Base-by-base conservation (phyloP, 2,888 invertebrate species). In the Opisthograptis luteolata region DNA sequence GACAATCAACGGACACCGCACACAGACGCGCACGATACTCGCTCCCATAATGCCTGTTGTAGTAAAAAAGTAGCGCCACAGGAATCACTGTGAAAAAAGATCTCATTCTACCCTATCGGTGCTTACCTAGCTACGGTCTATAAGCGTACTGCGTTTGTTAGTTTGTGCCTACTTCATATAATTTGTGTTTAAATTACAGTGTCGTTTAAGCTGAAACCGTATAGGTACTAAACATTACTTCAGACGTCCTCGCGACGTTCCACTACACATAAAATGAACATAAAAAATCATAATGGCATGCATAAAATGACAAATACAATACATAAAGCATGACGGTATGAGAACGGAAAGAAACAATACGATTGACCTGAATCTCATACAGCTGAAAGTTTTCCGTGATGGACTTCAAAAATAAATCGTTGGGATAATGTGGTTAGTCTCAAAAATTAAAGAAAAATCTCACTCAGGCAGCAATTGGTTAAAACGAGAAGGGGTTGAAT, bases 401-500 rank as follows among this genome's bases (percentile, higher is more conserved):
- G 90, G 90, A 90, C 90, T 90, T 90, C 90, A 90, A 90, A 89
- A 90, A 90, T 90, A 90, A 89, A 90, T 87, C 68, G 79, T 80
- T 76, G 79, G 72, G 66, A 67, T 71, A 69, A 72, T 66, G 65
- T 68, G 65, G 87, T 89, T 88, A 88, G 87, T 88, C 68, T 65
- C 68, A 66, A 68, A 65, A 52, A 25, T 25, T 46, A 71, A 80
- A 81, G 47, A 62, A 66, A 79, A 85, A 87, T 81, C 88, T 88
- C 91, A 91, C 91, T 91, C 91, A 91, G 91, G 91, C 91, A 91
- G 89, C 89, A 84, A 76, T 87, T 77, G 88, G 87, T 90, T 90
- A 90, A 87, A 79, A 82, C 79, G 76, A 73, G 47, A 58, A 45
- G 44, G 59, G 56, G 20, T 42, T 20, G 49, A 51, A 44, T 59